These are phyloP conservation scores for Dicyrtomina minuta DNA, from an alignment of 2,888 invertebrate genomes.

Conservation along the genomic window DNA sequence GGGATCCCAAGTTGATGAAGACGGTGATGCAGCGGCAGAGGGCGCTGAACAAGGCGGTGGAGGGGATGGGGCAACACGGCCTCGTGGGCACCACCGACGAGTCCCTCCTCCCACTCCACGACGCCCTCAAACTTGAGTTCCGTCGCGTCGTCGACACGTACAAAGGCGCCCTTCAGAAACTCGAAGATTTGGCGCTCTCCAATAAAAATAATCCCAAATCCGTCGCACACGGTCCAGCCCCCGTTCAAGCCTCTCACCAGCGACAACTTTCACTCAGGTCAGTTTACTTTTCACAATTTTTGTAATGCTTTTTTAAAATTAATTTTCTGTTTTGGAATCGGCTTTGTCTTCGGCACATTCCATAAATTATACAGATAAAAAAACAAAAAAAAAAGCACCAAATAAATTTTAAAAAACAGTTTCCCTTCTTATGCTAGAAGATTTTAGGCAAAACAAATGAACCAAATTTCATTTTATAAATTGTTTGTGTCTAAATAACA, in stretches of 20 bases:
- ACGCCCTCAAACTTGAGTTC: slow-evolving; percentile 65
- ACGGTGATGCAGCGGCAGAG: slow-evolving; percentile 69
- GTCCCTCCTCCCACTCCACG: slow-evolving; percentile 59
- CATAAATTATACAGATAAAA: no score
- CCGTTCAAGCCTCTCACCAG: slow-evolving; percentile 85
- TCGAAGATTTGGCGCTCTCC: slow-evolving; percentile 64
- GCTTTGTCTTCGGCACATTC: no score
- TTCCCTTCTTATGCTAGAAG: no score
- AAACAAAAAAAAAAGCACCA: no score
- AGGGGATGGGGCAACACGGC: slow-evolving; percentile 86
- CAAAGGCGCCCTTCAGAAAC: slow-evolving; percentile 80
- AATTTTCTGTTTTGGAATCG: no score
- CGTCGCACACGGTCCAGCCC: slow-evolving; percentile 64
- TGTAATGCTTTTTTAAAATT: no score
- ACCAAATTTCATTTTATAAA: no score
- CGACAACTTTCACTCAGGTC: slow-evolving; percentile 74
- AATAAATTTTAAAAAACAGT: no score
- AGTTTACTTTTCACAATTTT: not conserved
- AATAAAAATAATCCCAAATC: slow-evolving; percentile 56
- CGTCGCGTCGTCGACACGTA: slow-evolving; percentile 81
- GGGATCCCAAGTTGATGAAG: slow-evolving; percentile 64
- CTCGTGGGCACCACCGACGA: slow-evolving; percentile 65
- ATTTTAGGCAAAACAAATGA: no score
- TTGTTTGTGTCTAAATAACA: no score
- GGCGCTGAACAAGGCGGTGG: slow-evolving; percentile 79